Evolutionary conservation across 2,797 vertebrate species (phyloP).

Genomic region (Sebastolobus alascanus): DNA sequence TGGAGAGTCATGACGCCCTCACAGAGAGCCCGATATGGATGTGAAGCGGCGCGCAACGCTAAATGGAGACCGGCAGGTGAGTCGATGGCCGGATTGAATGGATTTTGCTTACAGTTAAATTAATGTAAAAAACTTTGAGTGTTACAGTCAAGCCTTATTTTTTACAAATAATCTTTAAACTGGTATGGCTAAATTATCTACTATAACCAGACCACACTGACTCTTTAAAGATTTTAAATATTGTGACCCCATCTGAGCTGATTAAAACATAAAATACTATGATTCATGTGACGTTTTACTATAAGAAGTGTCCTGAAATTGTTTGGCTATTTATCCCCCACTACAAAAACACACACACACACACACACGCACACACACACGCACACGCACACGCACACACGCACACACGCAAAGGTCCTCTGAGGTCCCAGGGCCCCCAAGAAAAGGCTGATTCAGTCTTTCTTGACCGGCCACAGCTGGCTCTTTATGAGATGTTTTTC

Average conservation of each 20-base stretch:
- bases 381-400: not conserved
- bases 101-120: not conserved
- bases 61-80: conserved; percentile 81
- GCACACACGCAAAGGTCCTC: not conserved
- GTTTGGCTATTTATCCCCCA: fast-evolving
- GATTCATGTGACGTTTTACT: not conserved
- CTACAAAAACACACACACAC: not conserved
- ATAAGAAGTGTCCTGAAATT: not conserved
- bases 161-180: not conserved
- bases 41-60: conserved; percentile 61
- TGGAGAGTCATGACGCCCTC: conserved; percentile 73
- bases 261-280: not conserved
- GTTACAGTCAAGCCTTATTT: not conserved
- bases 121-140: not conserved
- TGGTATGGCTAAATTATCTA: not conserved
- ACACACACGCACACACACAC: not conserved
- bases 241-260: not conserved
- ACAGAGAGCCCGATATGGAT: conserved; percentile 69
- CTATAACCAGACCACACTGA: not conserved
- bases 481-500: conserved; percentile 37
- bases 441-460: conserved; percentile 38
- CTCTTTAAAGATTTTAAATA: not conserved
- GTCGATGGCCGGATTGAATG: conserved; percentile 16
- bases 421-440: not conserved
- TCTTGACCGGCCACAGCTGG: conserved; percentile 39